Conservation (phyloP, 2,797 vertebrate genomes). For the Pseudocheirus occidentalis region DNA sequence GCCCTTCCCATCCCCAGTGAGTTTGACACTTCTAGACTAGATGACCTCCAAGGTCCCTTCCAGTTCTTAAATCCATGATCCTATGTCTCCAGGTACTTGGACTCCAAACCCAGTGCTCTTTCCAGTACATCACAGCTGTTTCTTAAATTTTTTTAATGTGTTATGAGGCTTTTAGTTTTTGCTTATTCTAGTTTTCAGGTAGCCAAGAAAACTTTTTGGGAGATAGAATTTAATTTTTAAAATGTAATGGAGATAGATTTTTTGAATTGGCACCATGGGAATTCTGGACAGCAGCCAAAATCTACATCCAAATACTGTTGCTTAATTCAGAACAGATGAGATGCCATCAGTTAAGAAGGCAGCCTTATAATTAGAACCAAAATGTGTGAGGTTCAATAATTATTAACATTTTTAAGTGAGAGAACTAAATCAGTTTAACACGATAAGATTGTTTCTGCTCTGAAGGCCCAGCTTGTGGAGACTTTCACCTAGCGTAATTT, state of each 20-base stretch:
- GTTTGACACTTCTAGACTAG: neutral
- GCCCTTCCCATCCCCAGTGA: neutral
- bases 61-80: neutral
- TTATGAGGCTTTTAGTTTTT: slow-evolving; percentile 26
- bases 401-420: slow-evolving; percentile 30
- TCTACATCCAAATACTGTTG: slow-evolving; percentile 37
- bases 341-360: slow-evolving; percentile 22
- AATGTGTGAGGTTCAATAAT: slow-evolving; percentile 19
- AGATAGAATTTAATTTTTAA: neutral
- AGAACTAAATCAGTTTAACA: slow-evolving; percentile 31
- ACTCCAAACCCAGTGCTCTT: neutral
- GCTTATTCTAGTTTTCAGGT: slow-evolving; percentile 14
- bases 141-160: neutral
- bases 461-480: slow-evolving; percentile 34
- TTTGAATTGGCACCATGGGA: slow-evolving; percentile 16
- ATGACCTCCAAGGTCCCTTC: neutral
- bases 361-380: slow-evolving; percentile 24
- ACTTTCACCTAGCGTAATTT: slow-evolving; percentile 16
- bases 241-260: neutral
- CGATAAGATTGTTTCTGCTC: neutral
- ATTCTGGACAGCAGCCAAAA: neutral
- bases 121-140: neutral
- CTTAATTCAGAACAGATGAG: slow-evolving; percentile 27
- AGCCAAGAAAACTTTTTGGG: neutral
- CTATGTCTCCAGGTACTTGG: neutral